phyloP scores from a whole-genome alignment of 2,113 vertebrate genomes.

The Peromyscus maniculatus region DNA sequence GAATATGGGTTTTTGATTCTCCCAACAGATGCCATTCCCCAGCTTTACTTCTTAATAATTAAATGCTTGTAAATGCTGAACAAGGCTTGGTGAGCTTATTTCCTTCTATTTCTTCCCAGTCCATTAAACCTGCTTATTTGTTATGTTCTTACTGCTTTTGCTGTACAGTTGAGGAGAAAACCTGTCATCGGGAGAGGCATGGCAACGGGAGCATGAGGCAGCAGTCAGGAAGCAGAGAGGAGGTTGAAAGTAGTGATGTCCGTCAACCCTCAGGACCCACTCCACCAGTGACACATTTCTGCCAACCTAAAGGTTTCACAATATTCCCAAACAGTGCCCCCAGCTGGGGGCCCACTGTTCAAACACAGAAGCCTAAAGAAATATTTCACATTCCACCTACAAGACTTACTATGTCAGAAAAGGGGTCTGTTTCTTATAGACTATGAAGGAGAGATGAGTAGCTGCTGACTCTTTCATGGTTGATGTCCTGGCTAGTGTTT shows the following conservation, averaged over 20 bases:
- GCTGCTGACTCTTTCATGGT: background rate
- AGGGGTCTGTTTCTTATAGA: background rate
- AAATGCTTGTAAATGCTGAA: background rate
- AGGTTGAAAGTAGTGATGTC: accelerated
- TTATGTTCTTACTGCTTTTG: background rate
- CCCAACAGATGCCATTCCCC: background rate
- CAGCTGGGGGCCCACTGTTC: background rate
- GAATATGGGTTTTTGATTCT: background rate
- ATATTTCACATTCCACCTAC: background rate
- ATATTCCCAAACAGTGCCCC: background rate
- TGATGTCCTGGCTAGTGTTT: background rate
- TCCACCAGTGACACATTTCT: background rate
- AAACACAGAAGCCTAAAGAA: background rate
- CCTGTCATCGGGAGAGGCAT: background rate
- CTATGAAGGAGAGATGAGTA: background rate
- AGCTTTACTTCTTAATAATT: background rate
- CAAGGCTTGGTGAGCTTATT: background rate
- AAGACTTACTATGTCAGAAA: background rate
- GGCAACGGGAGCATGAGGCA: background rate
- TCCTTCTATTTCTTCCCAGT: background rate
- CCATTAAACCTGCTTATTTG: background rate
- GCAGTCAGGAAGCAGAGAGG: background rate
- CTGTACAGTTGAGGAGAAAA: background rate
- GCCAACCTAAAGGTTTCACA: background rate
- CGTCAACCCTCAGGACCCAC: background rate